Conservation (phyloP, 1,140 invertebrate genomes). For the Drosophila gunungcola region DNA sequence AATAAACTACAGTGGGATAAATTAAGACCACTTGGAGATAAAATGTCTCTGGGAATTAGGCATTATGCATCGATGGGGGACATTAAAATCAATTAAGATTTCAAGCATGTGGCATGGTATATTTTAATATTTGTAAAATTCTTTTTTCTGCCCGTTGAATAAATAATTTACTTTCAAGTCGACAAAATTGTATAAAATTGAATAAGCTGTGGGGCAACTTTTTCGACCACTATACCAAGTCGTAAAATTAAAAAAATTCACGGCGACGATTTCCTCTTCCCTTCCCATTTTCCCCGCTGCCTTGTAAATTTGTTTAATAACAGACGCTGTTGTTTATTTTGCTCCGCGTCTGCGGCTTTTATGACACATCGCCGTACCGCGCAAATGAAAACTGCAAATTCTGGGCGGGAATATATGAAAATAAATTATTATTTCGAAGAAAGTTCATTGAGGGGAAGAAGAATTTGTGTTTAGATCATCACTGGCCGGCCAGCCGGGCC, state of each 20-base stretch:
- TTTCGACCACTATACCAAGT: conserved; percentile 6
- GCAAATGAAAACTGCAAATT: conserved; percentile 1
- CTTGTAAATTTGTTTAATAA: conserved; percentile 43
- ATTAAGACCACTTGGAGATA: conserved; percentile 12
- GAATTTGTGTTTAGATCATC: conserved; percentile 26
- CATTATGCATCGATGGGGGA: conserved; percentile 6
- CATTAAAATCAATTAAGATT: too few species aligned
- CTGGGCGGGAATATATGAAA: not conserved
- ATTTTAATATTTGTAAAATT: too few species aligned
- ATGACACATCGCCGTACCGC: conserved; percentile 29
- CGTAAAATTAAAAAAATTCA: conserved; percentile 7
- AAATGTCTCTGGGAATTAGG: conserved; percentile 3
- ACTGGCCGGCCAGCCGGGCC: too few species aligned
- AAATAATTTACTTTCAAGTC: too few species aligned
- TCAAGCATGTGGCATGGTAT: too few species aligned
- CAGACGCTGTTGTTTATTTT: conserved; percentile 38
- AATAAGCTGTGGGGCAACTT: not conserved
- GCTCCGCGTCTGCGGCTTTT: conserved; percentile 20
- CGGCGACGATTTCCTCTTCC: conserved; percentile 4
- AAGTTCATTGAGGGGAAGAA: conserved; percentile 10
- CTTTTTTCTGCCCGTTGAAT: too few species aligned
- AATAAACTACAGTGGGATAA: conserved; percentile 29
- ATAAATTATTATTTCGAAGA: conserved; percentile 15
- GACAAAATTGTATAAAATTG: too few species aligned
- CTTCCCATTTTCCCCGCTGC: not conserved